Base-by-base conservation (phyloP, 2,888 invertebrate genomes). In the Augochlorella aurata region DNA sequence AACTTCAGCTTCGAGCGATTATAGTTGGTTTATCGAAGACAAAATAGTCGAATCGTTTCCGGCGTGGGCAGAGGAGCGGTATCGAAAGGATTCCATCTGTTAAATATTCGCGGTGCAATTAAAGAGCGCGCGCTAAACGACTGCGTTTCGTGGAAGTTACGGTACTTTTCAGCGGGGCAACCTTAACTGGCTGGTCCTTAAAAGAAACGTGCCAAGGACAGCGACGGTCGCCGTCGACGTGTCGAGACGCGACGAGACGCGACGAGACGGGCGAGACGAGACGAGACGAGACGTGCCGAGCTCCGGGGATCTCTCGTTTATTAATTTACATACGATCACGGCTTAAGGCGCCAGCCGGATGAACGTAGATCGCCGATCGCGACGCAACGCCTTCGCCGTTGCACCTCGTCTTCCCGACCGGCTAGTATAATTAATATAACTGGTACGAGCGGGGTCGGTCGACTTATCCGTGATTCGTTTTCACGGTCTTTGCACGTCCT, bases 181-280 rank as follows among this genome's bases (percentile, higher is more conserved):
- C 73, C 72, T 74, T 83, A 76, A 73, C 83, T 65, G 74, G 78
- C 58, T 76, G 82, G 75, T 84, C 86, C 88, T 88, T 85, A 86
- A 88, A 85, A 83, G 84, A 87, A 87, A 84, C 80, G 83, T 87
- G 88, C 79, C 85, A 87, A 84, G 87, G 87, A 82, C 86, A 83
- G 21, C 83, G 71, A 74, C 81, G 80, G 76, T 77, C 80, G 18
- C 50, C 72, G 49, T 70, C 77, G 73, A 21, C 58, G 24, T 0
- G 24, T 7, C 50, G 50, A 1, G 16, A n/a, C 18, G 50, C 18
- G 50, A 14, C 47, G 47, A 49, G 14, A 14, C 29, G 29, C 29
- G 29, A n/a, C 29, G 29, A 29, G 29, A 29, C 29, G 29, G 24
- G 5, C 58, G 58, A 21, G 54, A 58, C 24, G 58, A 0, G 16